Conservation (phyloP, 2,888 invertebrate genomes). For the Eupithecia vulgata region DNA sequence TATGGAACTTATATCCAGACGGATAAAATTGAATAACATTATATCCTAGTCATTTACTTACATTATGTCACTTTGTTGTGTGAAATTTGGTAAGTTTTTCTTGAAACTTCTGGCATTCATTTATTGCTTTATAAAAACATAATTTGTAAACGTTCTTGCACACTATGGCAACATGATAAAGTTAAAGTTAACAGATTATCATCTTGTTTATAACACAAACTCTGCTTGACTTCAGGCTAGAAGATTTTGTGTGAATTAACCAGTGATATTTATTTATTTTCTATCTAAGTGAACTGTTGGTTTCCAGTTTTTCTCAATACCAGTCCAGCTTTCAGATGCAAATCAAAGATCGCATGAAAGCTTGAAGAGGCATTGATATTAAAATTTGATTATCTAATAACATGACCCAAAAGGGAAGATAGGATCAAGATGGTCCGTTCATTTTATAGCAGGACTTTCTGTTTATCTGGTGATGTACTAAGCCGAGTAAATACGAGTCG, state of each 20-base stretch:
- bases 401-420: slow-evolving; percentile 27
- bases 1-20: too few relatives aligned
- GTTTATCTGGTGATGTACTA: slow-evolving; percentile 17
- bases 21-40: not conserved
- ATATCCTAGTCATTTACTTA: not conserved
- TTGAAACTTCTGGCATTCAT: too few relatives aligned
- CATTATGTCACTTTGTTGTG: too few relatives aligned
- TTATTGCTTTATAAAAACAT: too few relatives aligned
- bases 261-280: too few relatives aligned
- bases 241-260: too few relatives aligned
- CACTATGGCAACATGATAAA: too few relatives aligned
- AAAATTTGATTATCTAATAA: slow-evolving; percentile 30
- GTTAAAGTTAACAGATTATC: too few relatives aligned
- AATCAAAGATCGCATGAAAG: not conserved
- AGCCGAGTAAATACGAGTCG: slow-evolving; percentile 16
- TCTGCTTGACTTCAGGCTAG: too few relatives aligned
- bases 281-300: not conserved
- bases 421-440: slow-evolving; percentile 26
- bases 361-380: slow-evolving; percentile 11
- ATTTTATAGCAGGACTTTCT: slow-evolving; percentile 31
- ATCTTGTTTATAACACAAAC: too few relatives aligned
- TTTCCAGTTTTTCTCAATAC: not conserved
- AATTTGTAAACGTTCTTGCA: too few relatives aligned
- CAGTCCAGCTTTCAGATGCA: not conserved
- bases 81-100: too few relatives aligned